Evolutionary conservation across 2,113 vertebrate species (phyloP), one percentile per base, ranked within the genome.

Genomic region (Carassius auratus): DNA sequence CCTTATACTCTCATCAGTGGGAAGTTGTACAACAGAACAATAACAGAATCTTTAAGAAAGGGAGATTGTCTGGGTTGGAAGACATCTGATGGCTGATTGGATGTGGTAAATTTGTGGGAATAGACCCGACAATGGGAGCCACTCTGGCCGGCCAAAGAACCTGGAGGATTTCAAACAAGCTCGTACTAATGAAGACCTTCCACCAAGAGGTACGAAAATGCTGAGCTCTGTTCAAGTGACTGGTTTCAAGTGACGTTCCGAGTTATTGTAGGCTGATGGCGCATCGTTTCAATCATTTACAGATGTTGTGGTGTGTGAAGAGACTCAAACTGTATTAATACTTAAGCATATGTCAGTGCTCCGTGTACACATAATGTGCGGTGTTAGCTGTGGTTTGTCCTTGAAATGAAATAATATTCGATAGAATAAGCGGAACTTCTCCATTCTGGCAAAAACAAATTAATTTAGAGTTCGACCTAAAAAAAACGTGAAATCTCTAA

Each of bases 181-280:
- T 81, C 6, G 8, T 21, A 52, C 38, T 17, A 62, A 57, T 52
- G 69, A 55, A 26, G 81, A 82, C 36, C 50, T 84, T 52, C 62
- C 55, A 55, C 15, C n/a, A 69, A 73, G 71, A 36, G 85, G 87
- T 88, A 85, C 30, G 77, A 81, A 78, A 68, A 77, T 14, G 17
- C 10, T 15, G 52, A 36, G 8, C 19, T 38, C 30, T 23, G 19
- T 17, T 68, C 48, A 19, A 81, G 12, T 59, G 75, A 74, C 36
- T 33, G 36, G 52, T 55, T 50, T 80, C 21, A 62, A 23, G 57
- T 59, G 30, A 62, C 2, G 4, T 79, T 79, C 38, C 4, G 5
- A 30, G 74, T 50, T 50, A 74, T 48, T 77, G 75, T 55, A 36
- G 10, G 10, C 52, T 23, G 36, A 64, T 80, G 8, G 13, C 13